Base-by-base conservation (phyloP, 2,888 invertebrate genomes). In the Cerastis rubricosa region DNA sequence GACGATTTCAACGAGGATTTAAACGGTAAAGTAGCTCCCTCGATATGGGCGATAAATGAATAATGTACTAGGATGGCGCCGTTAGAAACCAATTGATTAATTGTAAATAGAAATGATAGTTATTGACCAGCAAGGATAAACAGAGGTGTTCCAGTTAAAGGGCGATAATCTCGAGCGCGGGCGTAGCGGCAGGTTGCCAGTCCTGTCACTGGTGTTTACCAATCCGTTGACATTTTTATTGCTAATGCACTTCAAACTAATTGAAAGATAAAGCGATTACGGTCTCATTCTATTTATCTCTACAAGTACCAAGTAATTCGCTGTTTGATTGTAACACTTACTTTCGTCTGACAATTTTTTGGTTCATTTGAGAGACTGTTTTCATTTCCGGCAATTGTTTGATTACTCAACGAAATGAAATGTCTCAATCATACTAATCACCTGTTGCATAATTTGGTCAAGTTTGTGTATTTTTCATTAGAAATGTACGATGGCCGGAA, bases 111-210 rank as follows among this genome's bases (percentile, higher is more conserved):
- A 74, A 84, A 72, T 78, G 59, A 54, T 77, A 74, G 72, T 77
- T 76, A 68, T 71, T 77, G 57, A 75, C 75, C 65, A 81, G 81
- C 89, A 88, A 90, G 90, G 88, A 90, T 92, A 91, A 88, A 87
- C 87, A 90, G 78, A 86, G 81, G 78, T 89, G 92, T 86, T 88
- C 92, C 85, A 93, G 85, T 92, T 93, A 90, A 71, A 91, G 90
- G 89, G 81, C 91, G 91, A 92, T 93, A 93, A 93, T 92, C 91
- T 88, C 69, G 57, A 70, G 57, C 68, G 64, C 75, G 45, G 64
- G 61, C 47, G 64, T 43, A 49, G 45, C 82, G 78, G 76, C 74
- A 78, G 77, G 74, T 68, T 80, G 68, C 76, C 75, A 76, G 65
- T 49, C 43, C 78, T 76, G 68, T 80, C 81, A 63, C 65, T 43